These are phyloP conservation scores for Timandra comae DNA, from an alignment of 2,888 invertebrate genomes.

Conservation along the genomic window DNA sequence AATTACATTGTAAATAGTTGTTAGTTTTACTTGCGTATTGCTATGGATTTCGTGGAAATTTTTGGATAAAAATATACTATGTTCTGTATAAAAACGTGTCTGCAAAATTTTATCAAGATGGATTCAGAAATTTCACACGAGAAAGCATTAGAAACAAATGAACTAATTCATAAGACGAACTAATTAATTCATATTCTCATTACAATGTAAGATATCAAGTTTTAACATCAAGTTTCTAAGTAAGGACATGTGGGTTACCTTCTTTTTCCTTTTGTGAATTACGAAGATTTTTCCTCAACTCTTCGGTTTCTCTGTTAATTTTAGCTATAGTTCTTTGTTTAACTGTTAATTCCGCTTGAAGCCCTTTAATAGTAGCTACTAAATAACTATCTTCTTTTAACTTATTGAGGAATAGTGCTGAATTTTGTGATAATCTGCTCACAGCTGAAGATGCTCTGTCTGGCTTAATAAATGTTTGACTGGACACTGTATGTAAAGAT, in stretches of 20 bases:
- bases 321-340: slow-evolving; percentile 85
- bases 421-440: slow-evolving; percentile 73
- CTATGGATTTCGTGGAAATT: no score
- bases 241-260: slow-evolving; percentile 44
- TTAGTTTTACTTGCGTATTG: no score
- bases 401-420: slow-evolving; percentile 64
- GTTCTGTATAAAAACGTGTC: no score
- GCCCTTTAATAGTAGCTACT: slow-evolving; percentile 85
- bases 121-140: no score
- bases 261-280: slow-evolving; percentile 87
- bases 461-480: slow-evolving; percentile 55
- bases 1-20: not conserved
- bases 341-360: slow-evolving; percentile 83
- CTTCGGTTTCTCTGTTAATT: slow-evolving; percentile 85
- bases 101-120: no score
- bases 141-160: no score
- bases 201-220: not conserved
- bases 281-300: slow-evolving; percentile 84
- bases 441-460: slow-evolving; percentile 66
- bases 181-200: no score
- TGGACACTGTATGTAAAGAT: slow-evolving; percentile 35
- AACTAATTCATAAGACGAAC: no score
- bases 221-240: not conserved
- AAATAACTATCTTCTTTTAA: slow-evolving; percentile 85
- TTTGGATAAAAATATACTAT: no score